These are phyloP conservation scores for Amniataba percoides DNA, from an alignment of 2,797 vertebrate genomes.

Conservation along the genomic window DNA sequence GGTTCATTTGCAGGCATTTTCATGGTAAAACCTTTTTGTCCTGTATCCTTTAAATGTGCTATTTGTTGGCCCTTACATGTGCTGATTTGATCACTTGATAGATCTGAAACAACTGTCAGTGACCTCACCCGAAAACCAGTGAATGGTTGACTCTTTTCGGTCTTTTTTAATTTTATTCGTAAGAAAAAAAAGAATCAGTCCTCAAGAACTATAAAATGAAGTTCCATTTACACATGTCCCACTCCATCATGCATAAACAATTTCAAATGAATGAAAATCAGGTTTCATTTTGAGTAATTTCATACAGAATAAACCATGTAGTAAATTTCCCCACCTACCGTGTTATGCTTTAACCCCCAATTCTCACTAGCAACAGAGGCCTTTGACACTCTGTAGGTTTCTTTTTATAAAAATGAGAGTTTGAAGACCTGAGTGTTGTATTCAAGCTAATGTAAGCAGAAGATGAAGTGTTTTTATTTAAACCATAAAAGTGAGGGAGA, in stretches of 20 bases:
- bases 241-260: constrained; percentile 46
- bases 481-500: constrained; percentile 17
- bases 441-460: constrained; percentile 31
- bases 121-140: not conserved
- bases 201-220: not conserved
- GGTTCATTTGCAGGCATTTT: not conserved
- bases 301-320: constrained; percentile 27
- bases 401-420: constrained; percentile 16
- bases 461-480: constrained; percentile 16
- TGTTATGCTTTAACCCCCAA: constrained; percentile 14
- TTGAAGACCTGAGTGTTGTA: constrained; percentile 6
- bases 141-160: not conserved
- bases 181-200: not conserved
- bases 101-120: not conserved
- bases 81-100: not conserved
- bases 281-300: constrained; percentile 67
- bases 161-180: constrained; percentile 10
- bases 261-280: constrained; percentile 47
- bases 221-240: constrained; percentile 32
- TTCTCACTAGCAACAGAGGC: not conserved
- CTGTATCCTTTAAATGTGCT: not conserved
- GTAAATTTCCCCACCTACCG: constrained; percentile 58
- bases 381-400: not conserved
- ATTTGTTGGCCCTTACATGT: not conserved
- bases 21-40: not conserved